These are phyloP conservation scores for Amblyopsis hoosieri DNA, from an alignment of 2,797 vertebrate genomes.

Conservation along the genomic window DNA sequence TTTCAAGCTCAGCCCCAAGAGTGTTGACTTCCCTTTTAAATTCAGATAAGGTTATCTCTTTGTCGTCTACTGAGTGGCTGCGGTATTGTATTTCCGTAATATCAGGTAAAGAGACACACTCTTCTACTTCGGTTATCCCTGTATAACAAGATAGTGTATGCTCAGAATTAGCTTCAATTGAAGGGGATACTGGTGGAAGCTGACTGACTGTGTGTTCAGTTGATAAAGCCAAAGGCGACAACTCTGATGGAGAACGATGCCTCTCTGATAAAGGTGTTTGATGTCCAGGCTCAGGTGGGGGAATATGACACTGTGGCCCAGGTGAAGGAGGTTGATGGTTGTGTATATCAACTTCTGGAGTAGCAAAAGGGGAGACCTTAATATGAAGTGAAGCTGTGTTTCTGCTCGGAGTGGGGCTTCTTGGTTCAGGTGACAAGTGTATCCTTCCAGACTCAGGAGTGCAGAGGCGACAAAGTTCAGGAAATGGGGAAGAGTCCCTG, in stretches of 20 bases:
- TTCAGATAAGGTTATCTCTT: constrained; percentile 30
- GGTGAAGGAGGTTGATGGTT: constrained; percentile 37
- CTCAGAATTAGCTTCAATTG: constrained; percentile 23
- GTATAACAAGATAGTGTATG: constrained; percentile 23
- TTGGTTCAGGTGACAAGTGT: constrained; percentile 32
- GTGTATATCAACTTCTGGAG: constrained; percentile 22
- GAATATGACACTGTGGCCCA: constrained; percentile 2
- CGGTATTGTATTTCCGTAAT: constrained; percentile 24
- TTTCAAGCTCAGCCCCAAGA: constrained; percentile 30
- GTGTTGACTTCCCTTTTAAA: constrained; percentile 20
- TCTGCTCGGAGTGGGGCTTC: constrained; percentile 33
- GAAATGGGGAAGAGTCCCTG: constrained; percentile 40
- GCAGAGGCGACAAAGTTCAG: constrained; percentile 49
- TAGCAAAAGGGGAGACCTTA: constrained; percentile 28
- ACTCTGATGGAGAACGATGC: constrained; percentile 7
- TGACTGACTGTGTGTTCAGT: constrained; percentile 34
- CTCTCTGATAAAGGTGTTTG: constrained; percentile 5
- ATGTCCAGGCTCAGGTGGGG: constrained; percentile 9
- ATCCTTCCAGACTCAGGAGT: constrained; percentile 38
- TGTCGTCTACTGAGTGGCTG: constrained; percentile 25
- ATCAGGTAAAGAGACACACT: constrained; percentile 15
- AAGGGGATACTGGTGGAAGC: constrained; percentile 28
- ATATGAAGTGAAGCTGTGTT: constrained; percentile 35
- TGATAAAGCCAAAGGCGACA: constrained; percentile 36
- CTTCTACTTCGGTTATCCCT: constrained; percentile 32